Percentiles rank a stretch among this genome's conserved stretches.
phyloP scores from a whole-genome alignment of 2,797 vertebrate genomes.

The Gymnoscopelus braueri region DNA sequence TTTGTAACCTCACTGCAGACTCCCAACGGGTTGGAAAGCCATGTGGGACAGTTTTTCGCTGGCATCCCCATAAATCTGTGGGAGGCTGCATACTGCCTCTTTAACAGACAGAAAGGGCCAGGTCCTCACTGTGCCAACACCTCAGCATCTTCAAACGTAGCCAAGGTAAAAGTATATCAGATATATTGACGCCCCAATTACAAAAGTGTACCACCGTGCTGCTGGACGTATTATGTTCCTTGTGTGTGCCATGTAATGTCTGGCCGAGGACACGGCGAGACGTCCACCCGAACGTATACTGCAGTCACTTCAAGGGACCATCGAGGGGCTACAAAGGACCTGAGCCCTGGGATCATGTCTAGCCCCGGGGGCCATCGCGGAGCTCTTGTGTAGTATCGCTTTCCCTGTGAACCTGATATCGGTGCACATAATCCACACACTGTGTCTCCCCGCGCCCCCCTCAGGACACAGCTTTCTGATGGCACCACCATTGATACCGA shows the following conservation, averaged over 20 bases:
- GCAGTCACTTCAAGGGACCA: constrained; percentile 70
- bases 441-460: constrained; percentile 70
- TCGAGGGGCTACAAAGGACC: constrained; percentile 69
- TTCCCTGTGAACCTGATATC: constrained; percentile 80
- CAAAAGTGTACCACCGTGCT: background rate
- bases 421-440: constrained; percentile 76
- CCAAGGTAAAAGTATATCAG: background rate
- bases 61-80: constrained; percentile 81
- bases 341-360: constrained; percentile 77
- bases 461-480: constrained; percentile 76
- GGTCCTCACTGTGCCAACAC: constrained; percentile 57
- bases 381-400: constrained; percentile 81
- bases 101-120: constrained; percentile 63
- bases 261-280: constrained; percentile 10
- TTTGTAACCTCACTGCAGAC: constrained; percentile 67
- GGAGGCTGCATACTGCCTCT: constrained; percentile 73
- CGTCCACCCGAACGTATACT: constrained; percentile 19
- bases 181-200: background rate
- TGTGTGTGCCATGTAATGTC: background rate
- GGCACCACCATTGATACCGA: constrained; percentile 78
- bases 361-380: constrained; percentile 67
- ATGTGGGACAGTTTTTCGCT: constrained; percentile 83
- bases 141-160: constrained; percentile 25
- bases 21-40: constrained; percentile 66
- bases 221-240: background rate